Percentiles rank a stretch among this genome's conserved stretches.
Conservation (phyloP, 2,888 invertebrate genomes). For the Agrilus cyanescens region DNA sequence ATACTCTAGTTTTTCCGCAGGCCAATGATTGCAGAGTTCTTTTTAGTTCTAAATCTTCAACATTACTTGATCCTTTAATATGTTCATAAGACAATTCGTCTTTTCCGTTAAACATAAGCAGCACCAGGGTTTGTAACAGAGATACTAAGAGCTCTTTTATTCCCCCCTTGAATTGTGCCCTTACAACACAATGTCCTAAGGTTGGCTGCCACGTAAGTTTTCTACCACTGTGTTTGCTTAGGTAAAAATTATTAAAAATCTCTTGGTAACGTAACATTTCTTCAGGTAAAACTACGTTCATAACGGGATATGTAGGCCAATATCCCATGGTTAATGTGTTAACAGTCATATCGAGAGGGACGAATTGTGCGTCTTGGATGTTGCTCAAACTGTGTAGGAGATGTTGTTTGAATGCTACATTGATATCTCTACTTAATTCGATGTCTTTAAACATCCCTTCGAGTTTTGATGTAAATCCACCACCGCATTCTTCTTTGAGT, state of each 20-base stretch:
- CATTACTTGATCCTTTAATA: conserved; percentile 77
- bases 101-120: conserved; percentile 83
- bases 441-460: conserved; percentile 99
- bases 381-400: conserved; percentile 15
- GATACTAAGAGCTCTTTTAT: conserved; percentile 93
- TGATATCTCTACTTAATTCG: conserved; percentile 91
- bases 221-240: conserved; percentile 88
- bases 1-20: conserved; percentile 81
- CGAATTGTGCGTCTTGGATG: conserved; percentile 15
- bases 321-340: conserved; percentile 94
- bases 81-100: conserved; percentile 72
- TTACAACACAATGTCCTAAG: conserved; percentile 84
- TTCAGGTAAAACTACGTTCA: conserved; percentile 76
- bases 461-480: conserved; percentile 91
- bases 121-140: conserved; percentile 85
- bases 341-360: conserved; percentile 72
- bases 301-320: conserved; percentile 91
- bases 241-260: conserved; percentile 90
- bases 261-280: conserved; percentile 85
- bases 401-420: conserved; percentile 82
- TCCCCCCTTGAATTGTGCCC: conserved; percentile 73
- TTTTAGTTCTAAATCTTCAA: conserved; percentile 81
- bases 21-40: conserved; percentile 90
- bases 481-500: conserved; percentile 95
- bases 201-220: conserved; percentile 97